Conservation (phyloP, 2,797 vertebrate genomes). For the Acanthopagrus latus region DNA sequence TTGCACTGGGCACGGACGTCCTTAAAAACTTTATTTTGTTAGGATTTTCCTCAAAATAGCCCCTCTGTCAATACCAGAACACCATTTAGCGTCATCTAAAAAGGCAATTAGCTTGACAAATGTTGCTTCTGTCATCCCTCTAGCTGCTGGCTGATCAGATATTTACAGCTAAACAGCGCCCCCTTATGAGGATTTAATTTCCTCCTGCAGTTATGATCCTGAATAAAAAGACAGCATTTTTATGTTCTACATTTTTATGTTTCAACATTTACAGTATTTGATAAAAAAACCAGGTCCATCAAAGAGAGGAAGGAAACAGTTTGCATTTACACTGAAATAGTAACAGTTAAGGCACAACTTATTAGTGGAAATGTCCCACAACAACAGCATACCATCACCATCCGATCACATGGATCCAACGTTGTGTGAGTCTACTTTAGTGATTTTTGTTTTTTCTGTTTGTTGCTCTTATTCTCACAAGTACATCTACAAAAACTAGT, state of each 20-base stretch:
- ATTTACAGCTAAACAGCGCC: constrained; percentile 73
- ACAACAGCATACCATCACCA: constrained; percentile 16
- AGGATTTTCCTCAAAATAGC: constrained; percentile 6
- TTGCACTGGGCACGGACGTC: background rate
- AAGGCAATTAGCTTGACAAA: constrained; percentile 22
- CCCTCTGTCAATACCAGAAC: constrained; percentile 20
- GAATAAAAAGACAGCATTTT: constrained; percentile 2
- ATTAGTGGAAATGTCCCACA: constrained; percentile 43
- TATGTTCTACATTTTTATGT: constrained; percentile 27
- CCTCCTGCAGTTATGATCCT: background rate
- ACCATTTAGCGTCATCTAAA: background rate
- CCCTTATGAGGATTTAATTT: constrained; percentile 57
- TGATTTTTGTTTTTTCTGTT: background rate
- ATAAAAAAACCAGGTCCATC: constrained; percentile 23
- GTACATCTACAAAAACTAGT: constrained; percentile 31
- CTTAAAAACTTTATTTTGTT: background rate
- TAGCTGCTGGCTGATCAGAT: background rate
- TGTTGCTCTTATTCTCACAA: constrained; percentile 31
- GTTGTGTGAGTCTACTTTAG: constrained; percentile 5
- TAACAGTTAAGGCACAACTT: constrained; percentile 73
- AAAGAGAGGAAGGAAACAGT: constrained; percentile 10
- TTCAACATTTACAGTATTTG: constrained; percentile 48
- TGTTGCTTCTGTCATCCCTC: background rate
- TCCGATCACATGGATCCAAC: constrained; percentile 7
- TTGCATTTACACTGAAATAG: constrained; percentile 39